Evolutionary conservation across 1,140 invertebrate species (phyloP), one percentile per base, ranked within the genome.

Genomic region (Aethina tumida): DNA sequence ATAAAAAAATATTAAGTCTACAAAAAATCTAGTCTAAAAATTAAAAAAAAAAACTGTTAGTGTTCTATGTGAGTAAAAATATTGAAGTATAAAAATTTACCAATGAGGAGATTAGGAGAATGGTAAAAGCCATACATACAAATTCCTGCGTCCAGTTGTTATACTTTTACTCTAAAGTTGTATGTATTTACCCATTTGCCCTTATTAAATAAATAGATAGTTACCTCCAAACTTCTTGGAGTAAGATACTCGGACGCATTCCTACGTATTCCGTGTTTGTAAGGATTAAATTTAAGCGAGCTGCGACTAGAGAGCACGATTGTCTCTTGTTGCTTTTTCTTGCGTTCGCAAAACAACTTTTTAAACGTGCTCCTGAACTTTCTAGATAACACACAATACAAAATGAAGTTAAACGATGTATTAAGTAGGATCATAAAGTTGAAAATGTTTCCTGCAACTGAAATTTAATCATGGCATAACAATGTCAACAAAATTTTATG

Each of bases 311-410:
- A 41, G 20, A 50, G 33, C 5, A 41, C 27, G 1, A 49, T 35
- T 4, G 49, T 50, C 28, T 59, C 50, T 33, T 49, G 41, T 18
- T 48, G 38, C 10, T 47, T 53, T 17, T 45, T 41, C 17, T 35
- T 56, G 34, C 64, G 59, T 5, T 62, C 57, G 9, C 58, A 75
- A 52, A 84, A 75, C 2, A 83, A 65, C 19, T 68, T 56, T 25
- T 74, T 63, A 42, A 87, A 77, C 4, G 81, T 85, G 39, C 71
- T 71, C 16, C 83, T 66, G 63, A 84, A 87, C 48, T 79, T 79
- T 53, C 79, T 77, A 44, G 79, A 82, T 48, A 87, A 70, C 15
- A 77, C 74, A 40, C 81, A 84, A 58, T 87, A 87, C 20, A 87
- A 62, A 30, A 87, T 65, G 60, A 87, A 86, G 63, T 86, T 86